Evolutionary conservation across 2,888 invertebrate species (phyloP).

Genomic region (Diogma glabrata): DNA sequence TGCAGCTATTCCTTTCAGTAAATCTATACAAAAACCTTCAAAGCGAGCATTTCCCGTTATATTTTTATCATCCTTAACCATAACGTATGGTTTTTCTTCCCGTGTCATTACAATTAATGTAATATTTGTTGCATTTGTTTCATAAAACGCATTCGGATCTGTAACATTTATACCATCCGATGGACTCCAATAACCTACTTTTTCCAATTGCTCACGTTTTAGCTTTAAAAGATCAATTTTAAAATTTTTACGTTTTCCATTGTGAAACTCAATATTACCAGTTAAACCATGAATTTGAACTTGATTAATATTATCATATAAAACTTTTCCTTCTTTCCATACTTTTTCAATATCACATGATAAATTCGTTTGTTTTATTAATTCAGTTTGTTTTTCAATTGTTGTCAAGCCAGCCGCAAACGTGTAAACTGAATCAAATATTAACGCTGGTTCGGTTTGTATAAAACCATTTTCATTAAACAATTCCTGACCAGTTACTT

Average conservation of each 20-base stretch:
- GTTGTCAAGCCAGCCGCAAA: constrained; percentile 66
- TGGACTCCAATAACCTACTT: constrained; percentile 75
- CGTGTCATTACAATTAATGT: constrained; percentile 83
- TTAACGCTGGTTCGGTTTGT: constrained; percentile 71
- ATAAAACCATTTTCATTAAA: constrained; percentile 55
- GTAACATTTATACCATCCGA: constrained; percentile 66
- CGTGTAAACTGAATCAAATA: constrained; percentile 77
- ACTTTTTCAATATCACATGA: constrained; percentile 69
- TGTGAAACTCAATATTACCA: constrained; percentile 75
- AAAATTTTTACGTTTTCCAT: constrained; percentile 72
- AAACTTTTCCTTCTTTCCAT: constrained; percentile 65
- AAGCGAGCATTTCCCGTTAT: constrained; percentile 76
- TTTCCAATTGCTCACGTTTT: constrained; percentile 61
- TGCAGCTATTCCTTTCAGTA: constrained; percentile 68
- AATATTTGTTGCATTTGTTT: constrained; percentile 70
- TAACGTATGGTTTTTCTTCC: constrained; percentile 84
- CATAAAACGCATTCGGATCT: constrained; percentile 74
- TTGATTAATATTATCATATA: constrained; percentile 63
- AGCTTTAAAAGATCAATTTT: constrained; percentile 75
- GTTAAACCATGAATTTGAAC: constrained; percentile 72
- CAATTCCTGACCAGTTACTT: constrained; percentile 70
- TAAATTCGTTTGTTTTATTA: constrained; percentile 58
- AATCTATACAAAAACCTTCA: constrained; percentile 86
- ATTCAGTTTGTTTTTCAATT: constrained; percentile 51
- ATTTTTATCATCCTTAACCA: constrained; percentile 76